Percentiles rank a stretch among this genome's conserved stretches.
These are phyloP conservation scores for Pseudolaguvia tuberculata DNA, from an alignment of 2,113 vertebrate species.

Conservation along the genomic window DNA sequence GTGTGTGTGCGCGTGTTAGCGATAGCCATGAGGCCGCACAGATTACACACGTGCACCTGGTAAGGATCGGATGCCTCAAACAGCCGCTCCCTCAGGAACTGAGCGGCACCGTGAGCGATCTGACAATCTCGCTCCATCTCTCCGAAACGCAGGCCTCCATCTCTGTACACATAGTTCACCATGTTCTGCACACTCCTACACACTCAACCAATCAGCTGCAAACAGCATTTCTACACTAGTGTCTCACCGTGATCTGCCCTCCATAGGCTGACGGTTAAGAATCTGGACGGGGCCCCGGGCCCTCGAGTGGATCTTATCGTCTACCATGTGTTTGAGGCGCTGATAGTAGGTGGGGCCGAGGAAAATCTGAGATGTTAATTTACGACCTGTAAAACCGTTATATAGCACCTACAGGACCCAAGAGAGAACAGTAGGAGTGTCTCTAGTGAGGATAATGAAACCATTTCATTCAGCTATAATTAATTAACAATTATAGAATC, in stretches of 20 bases:
- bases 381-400: conserved; percentile 96
- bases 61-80: conserved; percentile 97
- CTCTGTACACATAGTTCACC: conserved; percentile 61
- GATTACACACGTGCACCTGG: conserved; percentile 95
- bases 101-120: conserved; percentile 95
- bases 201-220: not conserved
- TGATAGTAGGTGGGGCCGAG: conserved; percentile 97
- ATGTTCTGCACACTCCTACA: not conserved
- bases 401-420: conserved; percentile 80
- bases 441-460: not conserved
- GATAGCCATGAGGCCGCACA: conserved; percentile 97
- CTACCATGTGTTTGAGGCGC: conserved; percentile 97
- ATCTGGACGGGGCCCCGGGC: conserved; percentile 97
- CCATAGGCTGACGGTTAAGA: conserved; percentile 97
- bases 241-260: conserved; percentile 91
- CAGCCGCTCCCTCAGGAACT: conserved; percentile 89
- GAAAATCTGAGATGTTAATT: conserved; percentile 97
- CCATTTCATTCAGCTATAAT: too few relatives aligned
- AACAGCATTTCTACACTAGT: too few relatives aligned
- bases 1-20: conserved; percentile 96
- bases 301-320: conserved; percentile 97
- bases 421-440: not conserved
- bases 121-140: conserved; percentile 99
- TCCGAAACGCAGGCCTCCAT: conserved; percentile 93
- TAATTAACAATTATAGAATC: too few relatives aligned